Evolutionary conservation across 2,113 vertebrate species (phyloP).

Genomic region (Motacilla alba): DNA sequence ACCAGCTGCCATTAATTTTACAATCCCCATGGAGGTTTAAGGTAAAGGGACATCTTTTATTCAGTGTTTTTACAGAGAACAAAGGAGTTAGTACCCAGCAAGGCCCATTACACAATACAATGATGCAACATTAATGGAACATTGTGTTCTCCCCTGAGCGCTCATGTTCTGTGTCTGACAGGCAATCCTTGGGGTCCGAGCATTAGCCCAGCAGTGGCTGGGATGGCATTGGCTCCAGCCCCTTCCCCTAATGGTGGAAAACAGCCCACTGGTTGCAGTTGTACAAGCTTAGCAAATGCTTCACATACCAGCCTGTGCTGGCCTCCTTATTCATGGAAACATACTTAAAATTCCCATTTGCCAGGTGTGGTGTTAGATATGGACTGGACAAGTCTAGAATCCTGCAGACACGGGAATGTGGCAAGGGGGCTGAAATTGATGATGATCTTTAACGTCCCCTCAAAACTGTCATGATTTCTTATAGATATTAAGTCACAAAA

Average conservation of each 20-base stretch:
- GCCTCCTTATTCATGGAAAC: not conserved
- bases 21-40: not conserved
- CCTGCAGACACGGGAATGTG: not conserved
- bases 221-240: not conserved
- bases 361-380: not conserved
- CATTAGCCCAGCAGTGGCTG: not conserved
- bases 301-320: not conserved
- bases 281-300: not conserved
- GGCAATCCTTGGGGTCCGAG: not conserved
- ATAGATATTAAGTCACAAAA: not conserved
- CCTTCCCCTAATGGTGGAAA: not conserved
- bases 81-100: not conserved
- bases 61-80: not conserved
- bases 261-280: not conserved
- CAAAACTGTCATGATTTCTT: not conserved
- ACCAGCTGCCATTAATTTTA: not conserved
- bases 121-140: not conserved
- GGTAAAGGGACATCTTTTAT: not conserved
- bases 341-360: not conserved
- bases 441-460: not conserved
- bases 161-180: not conserved
- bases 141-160: not conserved
- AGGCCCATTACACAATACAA: not conserved
- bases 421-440: not conserved
- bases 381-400: not conserved